A percentile compares a stretch with the other conserved stretches of the same genome.
These are phyloP conservation scores for Lagenorhynchus albirostris DNA, from an alignment of 2,113 vertebrate genomes.

Conservation along the genomic window DNA sequence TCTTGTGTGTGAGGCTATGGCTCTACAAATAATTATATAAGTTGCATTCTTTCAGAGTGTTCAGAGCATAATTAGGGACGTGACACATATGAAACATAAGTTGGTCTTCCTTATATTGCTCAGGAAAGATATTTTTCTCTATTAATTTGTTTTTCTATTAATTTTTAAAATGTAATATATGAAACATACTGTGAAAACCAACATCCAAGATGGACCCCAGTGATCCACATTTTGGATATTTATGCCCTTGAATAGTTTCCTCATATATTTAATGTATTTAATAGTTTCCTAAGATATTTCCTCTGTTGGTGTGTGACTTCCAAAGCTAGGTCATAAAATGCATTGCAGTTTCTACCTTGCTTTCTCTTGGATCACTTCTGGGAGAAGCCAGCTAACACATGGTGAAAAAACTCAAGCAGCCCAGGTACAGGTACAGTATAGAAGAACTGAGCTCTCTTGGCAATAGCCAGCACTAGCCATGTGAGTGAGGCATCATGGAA, in stretches of 20 bases:
- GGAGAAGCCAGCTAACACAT: neutral
- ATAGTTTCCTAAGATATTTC: too few species aligned
- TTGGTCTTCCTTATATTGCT: neutral
- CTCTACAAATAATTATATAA: neutral
- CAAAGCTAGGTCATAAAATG: neutral
- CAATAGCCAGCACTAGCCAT: neutral
- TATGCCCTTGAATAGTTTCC: neutral
- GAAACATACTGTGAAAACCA: neutral
- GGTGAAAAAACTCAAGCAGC: neutral
- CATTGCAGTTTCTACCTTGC: neutral
- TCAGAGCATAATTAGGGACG: neutral
- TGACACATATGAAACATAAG: neutral
- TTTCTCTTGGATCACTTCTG: conserved; percentile 2
- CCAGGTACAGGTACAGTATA: neutral
- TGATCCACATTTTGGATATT: neutral
- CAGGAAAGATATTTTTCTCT: neutral
- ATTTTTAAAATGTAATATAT: neutral
- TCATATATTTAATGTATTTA: neutral
- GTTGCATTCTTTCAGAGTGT: neutral
- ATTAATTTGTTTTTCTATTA: neutral
- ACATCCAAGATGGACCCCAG: neutral
- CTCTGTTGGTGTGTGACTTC: neutral
- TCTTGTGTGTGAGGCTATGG: neutral
- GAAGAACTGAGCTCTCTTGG: neutral
- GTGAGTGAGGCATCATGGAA: neutral